These are phyloP conservation scores for Rhabdomys dilectus DNA, from an alignment of 2,113 vertebrate genomes.

Conservation along the genomic window DNA sequence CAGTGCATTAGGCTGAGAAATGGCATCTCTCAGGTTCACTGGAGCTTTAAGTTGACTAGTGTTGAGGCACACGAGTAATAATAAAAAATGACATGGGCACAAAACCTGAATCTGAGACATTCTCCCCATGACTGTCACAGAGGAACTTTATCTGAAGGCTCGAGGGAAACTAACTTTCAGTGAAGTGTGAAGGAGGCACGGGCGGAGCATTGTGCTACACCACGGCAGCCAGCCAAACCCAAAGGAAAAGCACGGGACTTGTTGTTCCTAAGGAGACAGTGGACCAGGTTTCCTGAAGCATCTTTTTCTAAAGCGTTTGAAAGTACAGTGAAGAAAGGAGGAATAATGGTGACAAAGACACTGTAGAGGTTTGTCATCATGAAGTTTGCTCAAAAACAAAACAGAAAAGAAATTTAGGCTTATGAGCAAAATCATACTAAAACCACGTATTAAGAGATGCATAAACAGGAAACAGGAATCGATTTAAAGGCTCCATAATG, in stretches of 20 bases:
- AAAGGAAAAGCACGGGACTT: not conserved
- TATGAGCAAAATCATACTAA: not conserved
- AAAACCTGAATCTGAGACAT: not conserved
- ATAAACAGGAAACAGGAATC: not conserved
- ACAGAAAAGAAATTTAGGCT: not conserved
- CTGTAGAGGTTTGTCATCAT: no score
- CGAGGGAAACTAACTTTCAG: not conserved
- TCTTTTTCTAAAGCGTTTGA: not conserved
- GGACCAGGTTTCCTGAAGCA: not conserved
- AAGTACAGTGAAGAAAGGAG: not conserved
- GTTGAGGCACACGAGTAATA: not conserved
- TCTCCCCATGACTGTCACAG: not conserved
- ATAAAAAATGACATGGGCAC: not conserved
- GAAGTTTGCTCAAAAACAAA: not conserved
- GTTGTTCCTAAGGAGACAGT: not conserved
- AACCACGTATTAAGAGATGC: not conserved
- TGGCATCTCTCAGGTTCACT: not conserved
- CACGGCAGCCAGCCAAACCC: not conserved
- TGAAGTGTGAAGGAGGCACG: not conserved
- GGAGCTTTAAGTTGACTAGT: not conserved
- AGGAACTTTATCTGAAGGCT: not conserved
- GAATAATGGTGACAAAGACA: not conserved
- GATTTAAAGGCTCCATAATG: not conserved
- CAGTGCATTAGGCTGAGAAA: not conserved
- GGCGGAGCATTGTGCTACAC: not conserved